Base-by-base conservation (phyloP, 2,113 vertebrate genomes). In the Camelus bactrianus region DNA sequence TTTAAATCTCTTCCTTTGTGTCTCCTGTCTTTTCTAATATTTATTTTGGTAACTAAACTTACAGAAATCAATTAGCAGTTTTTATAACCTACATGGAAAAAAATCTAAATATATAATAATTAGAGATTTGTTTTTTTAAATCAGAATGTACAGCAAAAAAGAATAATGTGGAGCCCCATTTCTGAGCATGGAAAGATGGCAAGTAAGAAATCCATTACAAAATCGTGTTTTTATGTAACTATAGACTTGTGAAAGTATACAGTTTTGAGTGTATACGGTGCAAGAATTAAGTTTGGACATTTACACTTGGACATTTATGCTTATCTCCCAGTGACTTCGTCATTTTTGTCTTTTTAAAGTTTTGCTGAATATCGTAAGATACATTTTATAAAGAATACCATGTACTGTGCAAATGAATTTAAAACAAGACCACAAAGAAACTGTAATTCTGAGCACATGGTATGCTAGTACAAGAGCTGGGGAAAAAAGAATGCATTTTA, bases 401-500 rank as follows among this genome's bases (percentile, higher is more conserved):
- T 95, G 35, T 54, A 32, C 73, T 84, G 1, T 84, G 22, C 17
- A 83, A 75, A 87, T 46, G 30, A 76, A 86, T 93, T 77, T 52
- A 87, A 93, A 93, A 93, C 3, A 91, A 92, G 46, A 17, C 73
- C 50, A 84, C 0, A 88, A 17, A 91, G 83, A 77, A 94, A 90
- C 79, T 38, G 35, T 50, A 80, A 85, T 50, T 32, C 20, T 8
- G 13, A 24, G 16, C n/a, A 35, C 30, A 60, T 67, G 54, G 11
- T n/a, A 77, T 19, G 52, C 24, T 52, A 60, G 19, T 65, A 54
- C 9, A 72, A 52, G 52, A 65, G n/a, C 13, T 91, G 77, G 22
- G 73, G 48, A 42, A 60, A 90, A 35, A 88, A 67, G 6, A 84
- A 65, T 85, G 81, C 20, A 42, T n/a, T 48, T 56, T n/a, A 26